phyloP scores from a whole-genome alignment of 2,113 vertebrate genomes.

The Hemiscyllium ocellatum region DNA sequence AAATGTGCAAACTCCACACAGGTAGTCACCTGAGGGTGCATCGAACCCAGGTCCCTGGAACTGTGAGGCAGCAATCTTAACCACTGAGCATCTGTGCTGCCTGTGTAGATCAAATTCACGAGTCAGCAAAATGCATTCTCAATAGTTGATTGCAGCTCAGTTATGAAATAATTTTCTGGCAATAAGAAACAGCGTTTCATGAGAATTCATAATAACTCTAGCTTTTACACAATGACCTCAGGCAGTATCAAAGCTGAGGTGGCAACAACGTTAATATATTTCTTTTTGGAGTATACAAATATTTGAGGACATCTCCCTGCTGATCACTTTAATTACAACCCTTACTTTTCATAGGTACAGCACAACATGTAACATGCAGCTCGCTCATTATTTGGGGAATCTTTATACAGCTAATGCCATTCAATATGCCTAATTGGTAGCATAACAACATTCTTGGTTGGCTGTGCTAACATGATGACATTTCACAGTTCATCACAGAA shows the following conservation, averaged over 20 bases:
- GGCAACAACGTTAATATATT: not conserved
- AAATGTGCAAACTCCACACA: too few relatives aligned
- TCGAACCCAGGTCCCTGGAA: too few relatives aligned
- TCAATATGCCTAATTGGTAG: constrained; percentile 3
- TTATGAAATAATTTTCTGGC: not conserved
- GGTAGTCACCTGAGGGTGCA: too few relatives aligned
- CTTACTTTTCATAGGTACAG: not conserved
- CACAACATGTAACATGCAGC: not conserved
- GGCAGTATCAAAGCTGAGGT: not conserved
- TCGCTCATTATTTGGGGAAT: not conserved
- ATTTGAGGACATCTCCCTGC: not conserved
- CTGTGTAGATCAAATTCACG: not conserved
- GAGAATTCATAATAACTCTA: not conserved
- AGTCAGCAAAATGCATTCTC: not conserved
- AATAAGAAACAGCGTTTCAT: not conserved
- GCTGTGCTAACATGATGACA: not conserved
- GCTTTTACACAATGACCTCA: not conserved
- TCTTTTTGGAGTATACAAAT: not conserved
- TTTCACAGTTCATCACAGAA: not conserved
- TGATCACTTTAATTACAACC: not conserved
- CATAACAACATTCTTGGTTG: not conserved
- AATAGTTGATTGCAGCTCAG: not conserved
- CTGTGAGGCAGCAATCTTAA: too few relatives aligned
- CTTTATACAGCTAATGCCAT: not conserved
- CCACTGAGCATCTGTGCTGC: too few relatives aligned